Conservation (phyloP, 2,113 vertebrate species). For the Alligator mississippiensis region DNA sequence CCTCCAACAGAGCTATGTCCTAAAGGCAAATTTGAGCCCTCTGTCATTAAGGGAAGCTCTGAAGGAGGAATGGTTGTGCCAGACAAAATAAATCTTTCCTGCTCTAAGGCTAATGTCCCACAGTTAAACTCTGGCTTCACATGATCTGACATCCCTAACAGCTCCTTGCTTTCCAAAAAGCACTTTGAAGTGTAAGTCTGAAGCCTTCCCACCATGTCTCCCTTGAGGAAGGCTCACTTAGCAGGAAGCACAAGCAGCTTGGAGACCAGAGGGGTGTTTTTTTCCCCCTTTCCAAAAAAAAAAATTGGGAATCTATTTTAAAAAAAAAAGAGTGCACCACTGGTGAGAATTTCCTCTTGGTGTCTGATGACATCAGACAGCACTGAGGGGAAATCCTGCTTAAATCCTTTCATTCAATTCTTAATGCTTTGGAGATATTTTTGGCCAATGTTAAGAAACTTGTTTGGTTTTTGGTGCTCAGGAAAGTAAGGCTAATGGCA, state of each 20-base stretch:
- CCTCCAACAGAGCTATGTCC: no score
- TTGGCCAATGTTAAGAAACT: neutral
- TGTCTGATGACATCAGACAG: neutral
- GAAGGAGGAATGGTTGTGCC: neutral
- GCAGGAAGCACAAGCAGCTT: neutral
- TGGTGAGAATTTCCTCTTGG: conserved; percentile 1
- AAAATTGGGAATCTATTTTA: neutral
- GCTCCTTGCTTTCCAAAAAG: neutral
- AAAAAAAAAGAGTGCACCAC: neutral
- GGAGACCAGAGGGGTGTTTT: neutral
- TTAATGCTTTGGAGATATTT: neutral
- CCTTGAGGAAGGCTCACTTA: neutral
- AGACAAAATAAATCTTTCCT: neutral
- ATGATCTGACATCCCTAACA: neutral
- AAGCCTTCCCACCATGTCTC: neutral
- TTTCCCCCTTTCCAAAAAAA: neutral
- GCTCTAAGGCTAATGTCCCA: neutral
- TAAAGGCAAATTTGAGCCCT: no score
- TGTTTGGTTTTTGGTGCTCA: neutral
- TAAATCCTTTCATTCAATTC: neutral
- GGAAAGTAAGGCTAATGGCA: neutral
- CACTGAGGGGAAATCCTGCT: neutral
- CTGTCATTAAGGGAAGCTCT: neutral
- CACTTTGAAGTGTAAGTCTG: neutral
- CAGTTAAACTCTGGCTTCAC: neutral